Percentiles rank a stretch among this genome's conserved stretches.
These are phyloP conservation scores for Caenorhabditis plicata DNA, from an alignment of 2,888 invertebrate species.

Conservation along the genomic window DNA sequence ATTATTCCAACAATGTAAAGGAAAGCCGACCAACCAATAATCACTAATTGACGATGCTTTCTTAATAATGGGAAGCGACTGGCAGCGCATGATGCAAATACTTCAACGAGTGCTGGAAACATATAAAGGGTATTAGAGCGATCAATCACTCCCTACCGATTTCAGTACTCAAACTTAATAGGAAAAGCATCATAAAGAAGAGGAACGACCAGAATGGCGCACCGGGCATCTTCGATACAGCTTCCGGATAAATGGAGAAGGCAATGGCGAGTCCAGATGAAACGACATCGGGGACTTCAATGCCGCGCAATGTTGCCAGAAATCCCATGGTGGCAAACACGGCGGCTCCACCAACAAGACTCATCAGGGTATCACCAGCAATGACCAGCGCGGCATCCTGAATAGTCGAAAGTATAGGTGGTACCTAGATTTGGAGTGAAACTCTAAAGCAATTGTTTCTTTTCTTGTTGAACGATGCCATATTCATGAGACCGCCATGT, in stretches of 20 bases:
- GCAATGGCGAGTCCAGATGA: constrained; percentile 65
- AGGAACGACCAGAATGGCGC: constrained; percentile 66
- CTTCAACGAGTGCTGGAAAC: constrained; percentile 24
- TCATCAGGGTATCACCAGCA: constrained; percentile 50
- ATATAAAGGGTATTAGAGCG: background rate
- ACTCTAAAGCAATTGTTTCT: constrained; percentile 53
- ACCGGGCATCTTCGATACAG: constrained; percentile 63
- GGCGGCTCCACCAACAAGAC: constrained; percentile 42
- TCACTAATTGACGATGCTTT: too few species aligned
- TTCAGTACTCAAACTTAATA: constrained; percentile 62
- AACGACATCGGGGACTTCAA: constrained; percentile 29
- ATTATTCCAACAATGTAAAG: too few species aligned
- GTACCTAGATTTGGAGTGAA: background rate
- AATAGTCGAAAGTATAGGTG: background rate
- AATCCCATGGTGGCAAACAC: constrained; percentile 49
- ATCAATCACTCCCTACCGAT: constrained; percentile 13
- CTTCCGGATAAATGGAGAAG: constrained; percentile 67
- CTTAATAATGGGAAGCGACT: constrained; percentile 14
- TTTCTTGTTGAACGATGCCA: constrained; percentile 52
- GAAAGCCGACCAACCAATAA: too few species aligned
- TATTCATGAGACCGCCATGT: constrained; percentile 50
- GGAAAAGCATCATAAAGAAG: constrained; percentile 67
- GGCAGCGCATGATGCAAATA: constrained; percentile 7
- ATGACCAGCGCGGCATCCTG: constrained; percentile 52
- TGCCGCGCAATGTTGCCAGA: constrained; percentile 23